Conservation (phyloP, 2,797 vertebrate genomes). For the Tadarida brasiliensis region DNA sequence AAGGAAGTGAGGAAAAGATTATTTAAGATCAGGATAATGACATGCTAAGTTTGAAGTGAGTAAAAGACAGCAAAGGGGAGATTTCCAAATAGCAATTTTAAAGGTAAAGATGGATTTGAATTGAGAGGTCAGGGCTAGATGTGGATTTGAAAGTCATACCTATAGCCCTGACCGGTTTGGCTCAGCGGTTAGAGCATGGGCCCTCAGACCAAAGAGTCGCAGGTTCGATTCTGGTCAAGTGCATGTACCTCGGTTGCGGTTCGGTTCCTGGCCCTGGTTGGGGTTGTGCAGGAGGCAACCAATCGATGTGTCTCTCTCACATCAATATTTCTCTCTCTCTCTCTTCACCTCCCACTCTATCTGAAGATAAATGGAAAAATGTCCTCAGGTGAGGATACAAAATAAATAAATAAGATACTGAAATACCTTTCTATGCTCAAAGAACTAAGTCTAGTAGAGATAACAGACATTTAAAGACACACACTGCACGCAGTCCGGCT, state of each 20-base stretch:
- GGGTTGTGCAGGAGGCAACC: too few relatives aligned
- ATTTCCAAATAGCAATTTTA: slow-evolving; percentile 10
- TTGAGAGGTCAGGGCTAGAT: background rate
- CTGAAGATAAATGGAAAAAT: too few relatives aligned
- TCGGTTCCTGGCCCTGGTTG: too few relatives aligned
- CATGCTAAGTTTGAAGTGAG: background rate
- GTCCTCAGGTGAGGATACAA: too few relatives aligned
- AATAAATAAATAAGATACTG: background rate
- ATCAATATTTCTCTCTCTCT: too few relatives aligned
- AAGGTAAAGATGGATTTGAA: background rate
- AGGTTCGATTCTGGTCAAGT: too few relatives aligned
- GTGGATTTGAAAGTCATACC: background rate
- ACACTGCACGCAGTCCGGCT: background rate
- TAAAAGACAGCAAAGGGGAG: background rate
- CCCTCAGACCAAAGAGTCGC: too few relatives aligned
- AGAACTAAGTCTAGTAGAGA: background rate
- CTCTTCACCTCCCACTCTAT: too few relatives aligned
- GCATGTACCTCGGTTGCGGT: too few relatives aligned
- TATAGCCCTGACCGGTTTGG: background rate
- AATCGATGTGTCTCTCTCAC: too few relatives aligned
- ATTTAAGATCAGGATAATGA: background rate
- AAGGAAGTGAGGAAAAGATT: slow-evolving; percentile 4
- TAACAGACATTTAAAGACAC: background rate
- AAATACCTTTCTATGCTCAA: background rate
- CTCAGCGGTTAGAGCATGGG: too few relatives aligned